A percentile compares a stretch with the other conserved stretches of the same genome.
Evolutionary conservation across 2,888 invertebrate genomes (phyloP).

Genomic region (Euproctis similis): DNA sequence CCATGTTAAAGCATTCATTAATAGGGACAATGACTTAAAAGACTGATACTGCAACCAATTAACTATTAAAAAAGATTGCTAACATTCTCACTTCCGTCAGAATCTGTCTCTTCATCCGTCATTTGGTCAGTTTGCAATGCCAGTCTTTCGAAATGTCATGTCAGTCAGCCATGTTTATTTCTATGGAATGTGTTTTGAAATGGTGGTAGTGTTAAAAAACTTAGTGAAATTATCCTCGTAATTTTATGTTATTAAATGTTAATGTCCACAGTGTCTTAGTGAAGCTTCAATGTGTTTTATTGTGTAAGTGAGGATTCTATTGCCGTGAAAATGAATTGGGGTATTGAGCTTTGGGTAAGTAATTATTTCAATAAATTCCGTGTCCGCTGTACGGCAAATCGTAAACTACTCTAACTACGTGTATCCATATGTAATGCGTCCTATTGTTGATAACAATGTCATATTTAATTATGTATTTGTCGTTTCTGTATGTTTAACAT

Average conservation of each 20-base stretch:
- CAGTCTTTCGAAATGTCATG: slow-evolving; percentile 38
- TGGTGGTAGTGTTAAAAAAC: slow-evolving; percentile 63
- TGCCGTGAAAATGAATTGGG: slow-evolving; percentile 78
- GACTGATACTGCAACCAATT: too few relatives aligned
- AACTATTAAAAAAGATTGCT: too few relatives aligned
- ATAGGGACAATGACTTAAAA: too few relatives aligned
- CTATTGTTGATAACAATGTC: too few relatives aligned
- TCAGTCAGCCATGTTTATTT: slow-evolving; percentile 74
- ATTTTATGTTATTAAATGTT: slow-evolving; percentile 36
- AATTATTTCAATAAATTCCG: slow-evolving; percentile 24
- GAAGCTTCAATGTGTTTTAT: slow-evolving; percentile 66
- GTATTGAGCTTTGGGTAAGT: slow-evolving; percentile 82
- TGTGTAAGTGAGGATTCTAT: slow-evolving; percentile 61
- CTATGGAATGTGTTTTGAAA: slow-evolving; percentile 62
- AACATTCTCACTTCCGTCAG: slow-evolving; percentile 18
- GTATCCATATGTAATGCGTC: slow-evolving; percentile 7
- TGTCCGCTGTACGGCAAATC: slow-evolving; percentile 22
- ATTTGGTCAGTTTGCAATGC: slow-evolving; percentile 18
- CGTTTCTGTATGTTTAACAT: too few relatives aligned
- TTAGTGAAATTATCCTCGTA: slow-evolving; percentile 45
- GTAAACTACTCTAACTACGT: slow-evolving; percentile 17
- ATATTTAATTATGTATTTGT: too few relatives aligned
- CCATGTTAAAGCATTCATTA: too few relatives aligned
- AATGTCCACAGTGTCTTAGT: slow-evolving; percentile 46
- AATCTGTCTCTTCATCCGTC: too few relatives aligned